Evolutionary conservation across 2,113 vertebrate genomes (phyloP).

Genomic region (Cyanoramphus novaezelandiae): DNA sequence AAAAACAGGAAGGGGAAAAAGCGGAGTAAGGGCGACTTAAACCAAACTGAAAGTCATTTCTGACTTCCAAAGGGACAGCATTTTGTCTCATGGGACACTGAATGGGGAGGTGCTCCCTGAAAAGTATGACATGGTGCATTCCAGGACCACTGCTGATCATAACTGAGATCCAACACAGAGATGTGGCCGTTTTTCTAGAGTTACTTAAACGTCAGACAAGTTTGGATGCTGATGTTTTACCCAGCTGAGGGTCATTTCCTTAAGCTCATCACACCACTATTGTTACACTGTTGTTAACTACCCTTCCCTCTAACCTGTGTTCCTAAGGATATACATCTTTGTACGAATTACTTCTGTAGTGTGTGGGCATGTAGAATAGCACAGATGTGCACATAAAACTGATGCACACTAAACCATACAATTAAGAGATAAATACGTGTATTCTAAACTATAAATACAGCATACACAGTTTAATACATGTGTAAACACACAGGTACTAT

Average conservation of each 20-base stretch:
- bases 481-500: no score
- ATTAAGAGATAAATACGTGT: rapidly evolving
- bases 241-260: neutral
- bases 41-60: neutral
- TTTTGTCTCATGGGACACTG: neutral
- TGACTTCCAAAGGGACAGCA: neutral
- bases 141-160: neutral
- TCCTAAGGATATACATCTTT: neutral
- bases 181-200: neutral
- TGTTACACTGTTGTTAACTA: neutral
- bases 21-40: neutral
- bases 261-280: neutral
- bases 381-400: rapidly evolving
- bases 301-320: neutral
- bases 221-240: neutral
- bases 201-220: neutral
- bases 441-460: neutral
- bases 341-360: neutral
- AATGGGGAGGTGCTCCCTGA: neutral
- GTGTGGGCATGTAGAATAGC: neutral
- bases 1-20: neutral
- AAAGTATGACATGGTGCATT: neutral
- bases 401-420: neutral
- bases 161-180: neutral
- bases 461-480: neutral